Evolutionary conservation across 2,888 invertebrate species (phyloP).

Genomic region (Pimpla rufipes): DNA sequence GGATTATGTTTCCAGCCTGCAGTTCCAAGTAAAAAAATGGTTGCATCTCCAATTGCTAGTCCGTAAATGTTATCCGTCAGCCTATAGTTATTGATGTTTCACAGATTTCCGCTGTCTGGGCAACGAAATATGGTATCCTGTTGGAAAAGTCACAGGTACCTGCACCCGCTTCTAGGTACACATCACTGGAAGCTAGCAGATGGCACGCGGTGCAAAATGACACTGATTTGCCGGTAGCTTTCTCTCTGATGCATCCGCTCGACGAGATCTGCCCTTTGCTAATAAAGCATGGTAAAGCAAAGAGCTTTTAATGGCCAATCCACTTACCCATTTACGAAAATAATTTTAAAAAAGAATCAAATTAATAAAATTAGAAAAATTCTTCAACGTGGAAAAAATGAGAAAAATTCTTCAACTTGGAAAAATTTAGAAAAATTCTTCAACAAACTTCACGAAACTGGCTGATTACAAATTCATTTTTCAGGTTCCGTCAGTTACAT

Average conservation of each 20-base stretch:
- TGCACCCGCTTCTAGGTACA: slow-evolving; percentile 74
- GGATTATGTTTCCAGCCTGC: slow-evolving; percentile 93
- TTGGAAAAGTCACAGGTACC: slow-evolving; percentile 89
- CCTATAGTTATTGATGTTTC: slow-evolving; percentile 74
- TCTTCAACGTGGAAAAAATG: too few species aligned
- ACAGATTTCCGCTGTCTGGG: slow-evolving; percentile 93
- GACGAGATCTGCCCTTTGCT: slow-evolving; percentile 96
- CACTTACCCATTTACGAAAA: too few species aligned
- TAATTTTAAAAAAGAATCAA: too few species aligned
- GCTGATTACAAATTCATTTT: too few species aligned
- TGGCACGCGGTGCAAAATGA: slow-evolving; percentile 74
- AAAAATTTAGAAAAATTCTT: too few species aligned
- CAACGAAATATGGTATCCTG: slow-evolving; percentile 93
- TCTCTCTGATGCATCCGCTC: slow-evolving; percentile 95
- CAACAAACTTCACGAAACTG: too few species aligned
- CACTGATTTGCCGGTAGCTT: slow-evolving; percentile 90
- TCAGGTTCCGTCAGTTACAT: slow-evolving; percentile 84
- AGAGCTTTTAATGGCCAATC: too few species aligned
- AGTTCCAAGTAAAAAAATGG: slow-evolving; percentile 86
- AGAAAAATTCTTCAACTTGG: too few species aligned
- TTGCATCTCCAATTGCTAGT: neutral
- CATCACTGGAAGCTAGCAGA: slow-evolving; percentile 80
- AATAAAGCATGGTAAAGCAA: slow-evolving; percentile 87
- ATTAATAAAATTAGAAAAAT: too few species aligned
- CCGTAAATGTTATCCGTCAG: neutral